Percentiles rank a stretch among this genome's conserved stretches.
Conservation (phyloP, 1,140 invertebrate genomes). For the Bombus sylvicola region DNA sequence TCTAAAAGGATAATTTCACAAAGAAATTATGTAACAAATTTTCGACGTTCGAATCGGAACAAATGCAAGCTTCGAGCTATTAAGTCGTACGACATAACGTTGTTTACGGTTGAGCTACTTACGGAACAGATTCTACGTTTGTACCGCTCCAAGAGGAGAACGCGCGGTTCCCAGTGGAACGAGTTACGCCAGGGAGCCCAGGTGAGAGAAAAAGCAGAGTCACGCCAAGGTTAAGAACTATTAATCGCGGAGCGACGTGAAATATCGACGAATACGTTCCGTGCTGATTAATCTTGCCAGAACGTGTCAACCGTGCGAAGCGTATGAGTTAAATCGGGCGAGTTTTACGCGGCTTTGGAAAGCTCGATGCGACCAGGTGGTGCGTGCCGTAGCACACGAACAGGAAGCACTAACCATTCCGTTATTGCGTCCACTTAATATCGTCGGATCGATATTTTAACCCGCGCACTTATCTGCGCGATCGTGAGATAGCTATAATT, state of each 20-base stretch:
- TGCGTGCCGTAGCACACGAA: background rate
- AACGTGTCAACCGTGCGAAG: too few relatives aligned
- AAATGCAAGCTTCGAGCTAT: too few relatives aligned
- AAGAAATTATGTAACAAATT: too few relatives aligned
- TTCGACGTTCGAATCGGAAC: too few relatives aligned
- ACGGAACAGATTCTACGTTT: background rate
- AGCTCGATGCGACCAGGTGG: background rate
- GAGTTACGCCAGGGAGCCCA: background rate
- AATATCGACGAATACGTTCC: constrained; percentile 5
- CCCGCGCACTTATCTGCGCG: background rate
- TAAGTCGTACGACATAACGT: background rate
- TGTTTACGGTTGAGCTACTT: background rate
- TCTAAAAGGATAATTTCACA: too few relatives aligned
- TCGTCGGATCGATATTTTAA: constrained; percentile 6
- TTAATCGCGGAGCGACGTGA: constrained; percentile 22
- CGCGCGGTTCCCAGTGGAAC: background rate
- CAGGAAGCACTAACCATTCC: constrained; percentile 10
- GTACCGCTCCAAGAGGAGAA: too few relatives aligned
- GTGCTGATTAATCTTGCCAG: constrained; percentile 45
- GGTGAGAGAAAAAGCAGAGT: background rate
- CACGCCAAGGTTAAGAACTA: constrained; percentile 16
- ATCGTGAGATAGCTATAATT: constrained; percentile 30
- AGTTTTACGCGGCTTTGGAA: too few relatives aligned
- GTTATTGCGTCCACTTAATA: constrained; percentile 16
- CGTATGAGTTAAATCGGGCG: too few relatives aligned